A percentile compares a stretch with the other conserved stretches of the same genome.
phyloP scores from a whole-genome alignment of 2,888 invertebrate species.

The Coenonympha glycerion region DNA sequence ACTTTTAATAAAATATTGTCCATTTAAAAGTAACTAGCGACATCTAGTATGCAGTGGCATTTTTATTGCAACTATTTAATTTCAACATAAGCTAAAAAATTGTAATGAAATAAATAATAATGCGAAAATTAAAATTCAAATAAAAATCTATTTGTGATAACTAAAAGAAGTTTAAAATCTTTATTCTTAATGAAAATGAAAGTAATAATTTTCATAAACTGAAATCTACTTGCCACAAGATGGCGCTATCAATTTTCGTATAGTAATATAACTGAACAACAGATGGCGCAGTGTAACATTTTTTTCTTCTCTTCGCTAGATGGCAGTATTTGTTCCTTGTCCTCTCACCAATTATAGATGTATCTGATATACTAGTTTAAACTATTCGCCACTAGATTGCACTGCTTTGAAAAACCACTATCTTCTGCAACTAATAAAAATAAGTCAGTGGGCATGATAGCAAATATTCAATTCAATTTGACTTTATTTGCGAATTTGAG shows the following conservation, averaged over 20 bases:
- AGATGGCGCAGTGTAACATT: neutral
- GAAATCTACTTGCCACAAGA: neutral
- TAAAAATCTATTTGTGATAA: neutral
- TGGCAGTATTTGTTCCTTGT: neutral
- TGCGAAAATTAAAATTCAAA: too few species aligned
- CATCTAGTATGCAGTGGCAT: too few species aligned
- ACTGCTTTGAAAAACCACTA: conserved; percentile 8
- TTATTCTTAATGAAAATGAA: neutral
- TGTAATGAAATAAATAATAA: too few species aligned
- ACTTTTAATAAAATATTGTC: too few species aligned
- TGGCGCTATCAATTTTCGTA: neutral
- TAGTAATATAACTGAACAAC: neutral
- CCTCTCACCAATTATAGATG: neutral
- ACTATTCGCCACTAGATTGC: neutral
- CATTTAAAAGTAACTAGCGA: too few species aligned
- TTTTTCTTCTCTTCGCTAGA: neutral
- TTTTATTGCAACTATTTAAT: too few species aligned
- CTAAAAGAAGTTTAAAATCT: neutral
- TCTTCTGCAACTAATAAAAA: too few species aligned
- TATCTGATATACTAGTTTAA: neutral
- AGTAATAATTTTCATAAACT: neutral
- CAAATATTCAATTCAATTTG: too few species aligned
- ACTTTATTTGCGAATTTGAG: too few species aligned
- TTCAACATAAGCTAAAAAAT: too few species aligned
- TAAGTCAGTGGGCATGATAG: too few species aligned